phyloP scores from a whole-genome alignment of 2,113 vertebrate genomes.

The Paralichthys olivaceus region DNA sequence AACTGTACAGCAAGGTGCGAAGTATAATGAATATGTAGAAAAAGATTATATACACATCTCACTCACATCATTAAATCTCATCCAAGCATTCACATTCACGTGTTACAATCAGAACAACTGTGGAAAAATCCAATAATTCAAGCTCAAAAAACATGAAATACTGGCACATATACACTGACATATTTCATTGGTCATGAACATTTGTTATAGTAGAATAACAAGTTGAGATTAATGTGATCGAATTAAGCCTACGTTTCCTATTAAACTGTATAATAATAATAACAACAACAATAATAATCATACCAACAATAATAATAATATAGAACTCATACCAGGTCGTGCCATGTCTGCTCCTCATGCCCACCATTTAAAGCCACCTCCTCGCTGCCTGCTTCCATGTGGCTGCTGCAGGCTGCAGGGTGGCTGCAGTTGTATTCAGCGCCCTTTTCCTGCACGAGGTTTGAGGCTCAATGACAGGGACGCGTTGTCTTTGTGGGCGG shows the following conservation, averaged over 20 bases:
- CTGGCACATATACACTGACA: background rate
- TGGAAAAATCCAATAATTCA: background rate
- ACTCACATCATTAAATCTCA: background rate
- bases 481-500: slow-evolving; percentile 72
- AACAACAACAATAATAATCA: background rate
- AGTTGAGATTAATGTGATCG: background rate
- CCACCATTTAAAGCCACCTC: slow-evolving; percentile 2
- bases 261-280: too few species aligned
- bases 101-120: slow-evolving; percentile 2
- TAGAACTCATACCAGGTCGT: slow-evolving; percentile 36
- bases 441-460: slow-evolving; percentile 68
- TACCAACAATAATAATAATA: background rate
- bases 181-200: background rate
- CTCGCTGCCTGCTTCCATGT: slow-evolving; percentile 4
- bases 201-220: background rate
- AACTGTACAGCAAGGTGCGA: background rate
- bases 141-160: background rate
- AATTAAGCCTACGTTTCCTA: background rate
- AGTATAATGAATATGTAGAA: background rate
- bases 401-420: slow-evolving; percentile 11
- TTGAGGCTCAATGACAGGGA: slow-evolving; percentile 55
- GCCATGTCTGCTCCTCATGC: background rate
- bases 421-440: slow-evolving; percentile 64
- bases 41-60: background rate
- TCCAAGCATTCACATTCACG: background rate